Conservation (phyloP, 2,888 invertebrate genomes). For the Mantis religiosa region DNA sequence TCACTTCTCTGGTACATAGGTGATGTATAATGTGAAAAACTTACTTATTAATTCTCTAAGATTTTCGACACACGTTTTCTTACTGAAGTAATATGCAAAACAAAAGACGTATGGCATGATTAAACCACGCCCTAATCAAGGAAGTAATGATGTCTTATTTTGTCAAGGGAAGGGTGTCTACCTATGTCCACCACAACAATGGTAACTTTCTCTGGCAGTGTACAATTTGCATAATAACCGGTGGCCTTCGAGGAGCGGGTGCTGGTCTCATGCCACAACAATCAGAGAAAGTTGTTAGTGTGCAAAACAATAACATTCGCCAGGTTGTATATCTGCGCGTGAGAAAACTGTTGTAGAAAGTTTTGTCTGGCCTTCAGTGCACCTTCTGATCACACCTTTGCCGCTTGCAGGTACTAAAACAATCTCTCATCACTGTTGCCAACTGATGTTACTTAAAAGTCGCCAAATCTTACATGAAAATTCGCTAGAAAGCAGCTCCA, state of each 20-base stretch:
- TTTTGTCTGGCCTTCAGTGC: background rate
- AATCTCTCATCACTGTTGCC: too few relatives aligned
- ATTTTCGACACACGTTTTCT: too few relatives aligned
- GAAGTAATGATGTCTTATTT: background rate
- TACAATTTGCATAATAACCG: background rate
- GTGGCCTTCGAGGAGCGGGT: background rate
- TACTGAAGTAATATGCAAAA: too few relatives aligned
- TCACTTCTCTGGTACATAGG: too few relatives aligned
- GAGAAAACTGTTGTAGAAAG: background rate
- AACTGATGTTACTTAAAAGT: too few relatives aligned
- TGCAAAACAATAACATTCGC: background rate
- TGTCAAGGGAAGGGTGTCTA: background rate
- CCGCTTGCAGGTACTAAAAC: too few relatives aligned
- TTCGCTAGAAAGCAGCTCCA: too few relatives aligned
- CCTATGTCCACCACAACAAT: background rate
- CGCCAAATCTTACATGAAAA: too few relatives aligned
- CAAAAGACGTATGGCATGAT: too few relatives aligned
- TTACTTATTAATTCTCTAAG: too few relatives aligned
- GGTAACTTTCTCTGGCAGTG: background rate
- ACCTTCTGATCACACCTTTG: too few relatives aligned
- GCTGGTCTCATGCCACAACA: background rate
- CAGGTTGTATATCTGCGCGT: background rate
- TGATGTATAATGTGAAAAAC: too few relatives aligned
- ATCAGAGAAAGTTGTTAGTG: background rate
- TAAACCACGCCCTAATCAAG: background rate